Percentiles rank a stretch among this genome's conserved stretches.
Evolutionary conservation across 1,140 invertebrate genomes (phyloP).

Genomic region (Leucophenga varia): DNA sequence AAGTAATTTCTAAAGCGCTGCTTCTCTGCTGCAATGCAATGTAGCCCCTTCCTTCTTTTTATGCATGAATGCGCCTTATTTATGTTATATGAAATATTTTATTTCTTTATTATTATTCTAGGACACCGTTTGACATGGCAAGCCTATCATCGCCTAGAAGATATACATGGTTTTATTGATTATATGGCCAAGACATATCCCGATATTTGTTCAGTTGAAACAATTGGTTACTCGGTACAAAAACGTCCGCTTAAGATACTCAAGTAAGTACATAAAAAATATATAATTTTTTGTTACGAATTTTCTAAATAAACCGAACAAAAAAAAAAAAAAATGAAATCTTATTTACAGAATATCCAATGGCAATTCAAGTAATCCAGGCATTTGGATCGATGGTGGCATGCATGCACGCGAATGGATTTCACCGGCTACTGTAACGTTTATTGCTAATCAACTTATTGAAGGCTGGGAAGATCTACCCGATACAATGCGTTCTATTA

Average conservation of each 20-base stretch:
- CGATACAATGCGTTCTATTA: constrained; percentile 71
- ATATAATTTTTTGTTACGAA: neutral
- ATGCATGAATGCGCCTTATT: neutral
- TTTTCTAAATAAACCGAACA: neutral
- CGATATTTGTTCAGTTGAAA: constrained; percentile 65
- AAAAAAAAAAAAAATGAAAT: too few relatives aligned
- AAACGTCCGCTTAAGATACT: constrained; percentile 71
- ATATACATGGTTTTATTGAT: constrained; percentile 74
- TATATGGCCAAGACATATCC: constrained; percentile 74
- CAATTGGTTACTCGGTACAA: constrained; percentile 76
- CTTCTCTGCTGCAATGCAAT: too few relatives aligned
- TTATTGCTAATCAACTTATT: constrained; percentile 77
- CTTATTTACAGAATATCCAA: constrained; percentile 63
- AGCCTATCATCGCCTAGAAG: constrained; percentile 72
- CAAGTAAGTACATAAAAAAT: constrained; percentile 51
- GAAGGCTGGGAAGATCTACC: constrained; percentile 70
- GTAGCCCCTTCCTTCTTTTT: too few relatives aligned
- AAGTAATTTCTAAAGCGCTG: too few relatives aligned
- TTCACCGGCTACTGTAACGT: constrained; percentile 80
- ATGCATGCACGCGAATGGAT: constrained; percentile 94
- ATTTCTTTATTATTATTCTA: constrained; percentile 39
- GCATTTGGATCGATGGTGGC: constrained; percentile 70
- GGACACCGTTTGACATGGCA: constrained; percentile 82
- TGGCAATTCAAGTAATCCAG: constrained; percentile 63
- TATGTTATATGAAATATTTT: constrained; percentile 7